Conservation (phyloP, 2,888 invertebrate genomes). For the Cheilosia soror region DNA sequence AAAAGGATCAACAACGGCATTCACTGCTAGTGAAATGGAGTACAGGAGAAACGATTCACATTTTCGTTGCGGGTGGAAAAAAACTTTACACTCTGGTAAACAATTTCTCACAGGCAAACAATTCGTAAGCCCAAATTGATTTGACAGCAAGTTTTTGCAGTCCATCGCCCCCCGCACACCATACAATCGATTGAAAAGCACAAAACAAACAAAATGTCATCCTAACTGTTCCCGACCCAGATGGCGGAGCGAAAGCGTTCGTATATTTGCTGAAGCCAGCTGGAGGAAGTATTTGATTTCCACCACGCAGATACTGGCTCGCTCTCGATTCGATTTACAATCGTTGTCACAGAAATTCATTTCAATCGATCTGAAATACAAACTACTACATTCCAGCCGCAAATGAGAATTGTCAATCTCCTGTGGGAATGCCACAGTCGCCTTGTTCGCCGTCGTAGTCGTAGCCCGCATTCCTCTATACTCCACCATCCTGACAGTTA, state of each 20-base stretch:
- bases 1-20: not conserved
- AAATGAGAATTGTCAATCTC: slow-evolving; percentile 72
- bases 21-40: slow-evolving; percentile 7
- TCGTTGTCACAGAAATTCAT: slow-evolving; percentile 49
- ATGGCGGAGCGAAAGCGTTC: slow-evolving; percentile 1
- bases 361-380: slow-evolving; percentile 48
- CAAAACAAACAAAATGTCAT: slow-evolving; percentile 44
- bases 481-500: slow-evolving; percentile 47
- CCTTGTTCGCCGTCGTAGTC: slow-evolving; percentile 3
- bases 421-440: slow-evolving; percentile 38
- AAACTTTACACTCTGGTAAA: slow-evolving; percentile 34
- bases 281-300: slow-evolving; percentile 15
- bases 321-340: slow-evolving; percentile 44
- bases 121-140: slow-evolving; percentile 61
- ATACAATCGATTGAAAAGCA: slow-evolving; percentile 44
- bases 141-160: slow-evolving; percentile 66
- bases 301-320: slow-evolving; percentile 8
- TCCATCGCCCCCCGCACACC: slow-evolving; percentile 42
- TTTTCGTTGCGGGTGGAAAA: not conserved
- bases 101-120: slow-evolving; percentile 52
- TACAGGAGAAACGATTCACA: slow-evolving; percentile 9
- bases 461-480: not conserved
- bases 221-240: slow-evolving; percentile 29
- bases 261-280: slow-evolving; percentile 7
- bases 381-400: slow-evolving; percentile 39